Evolutionary conservation across 2,797 vertebrate species (phyloP).

Genomic region (Tympanoctomys barrerae): DNA sequence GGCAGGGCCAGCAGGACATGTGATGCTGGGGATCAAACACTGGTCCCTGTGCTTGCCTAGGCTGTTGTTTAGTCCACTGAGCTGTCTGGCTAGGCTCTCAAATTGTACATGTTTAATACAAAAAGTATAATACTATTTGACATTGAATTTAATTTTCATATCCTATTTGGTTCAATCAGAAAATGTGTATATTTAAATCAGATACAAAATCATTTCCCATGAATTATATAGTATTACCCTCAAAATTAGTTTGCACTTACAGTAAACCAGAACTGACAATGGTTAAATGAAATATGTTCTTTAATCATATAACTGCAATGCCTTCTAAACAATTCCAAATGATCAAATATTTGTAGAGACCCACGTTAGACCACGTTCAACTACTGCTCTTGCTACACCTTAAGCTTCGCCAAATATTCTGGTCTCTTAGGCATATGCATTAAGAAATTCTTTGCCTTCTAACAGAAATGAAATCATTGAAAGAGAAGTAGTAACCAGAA

Average conservation of each 20-base stretch:
- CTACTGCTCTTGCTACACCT: neutral
- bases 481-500: neutral
- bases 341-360: neutral
- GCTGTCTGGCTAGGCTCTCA: too few relatives aligned
- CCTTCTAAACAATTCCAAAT: conserved; percentile 1
- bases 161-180: conserved; percentile 26
- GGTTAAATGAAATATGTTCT: neutral
- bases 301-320: neutral
- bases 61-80: too few relatives aligned
- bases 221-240: neutral
- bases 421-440: neutral
- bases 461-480: neutral
- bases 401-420: neutral
- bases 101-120: neutral
- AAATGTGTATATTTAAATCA: conserved; percentile 49
- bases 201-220: conserved; percentile 1
- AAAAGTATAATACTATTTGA: conserved; percentile 60
- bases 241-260: neutral
- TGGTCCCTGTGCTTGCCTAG: too few relatives aligned
- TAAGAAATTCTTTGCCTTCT: neutral
- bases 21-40: too few relatives aligned
- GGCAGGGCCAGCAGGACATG: too few relatives aligned
- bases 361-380: neutral
- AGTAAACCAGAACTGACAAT: neutral
- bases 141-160: conserved; percentile 28